These are phyloP conservation scores for Marcusenius ussheri DNA, from an alignment of 2,113 vertebrate genomes.

Conservation along the genomic window DNA sequence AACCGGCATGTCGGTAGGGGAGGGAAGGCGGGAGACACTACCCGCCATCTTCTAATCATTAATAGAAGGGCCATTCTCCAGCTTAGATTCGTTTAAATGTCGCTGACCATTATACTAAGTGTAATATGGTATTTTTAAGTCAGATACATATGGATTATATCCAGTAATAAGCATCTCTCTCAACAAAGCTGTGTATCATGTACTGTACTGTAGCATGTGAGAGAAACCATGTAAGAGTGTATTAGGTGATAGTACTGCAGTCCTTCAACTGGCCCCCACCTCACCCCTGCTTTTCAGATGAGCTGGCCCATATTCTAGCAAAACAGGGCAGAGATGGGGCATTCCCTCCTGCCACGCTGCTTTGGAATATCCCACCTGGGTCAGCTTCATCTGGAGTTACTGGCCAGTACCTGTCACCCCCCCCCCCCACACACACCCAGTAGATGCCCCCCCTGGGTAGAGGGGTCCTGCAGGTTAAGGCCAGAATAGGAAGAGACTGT, in stretches of 20 bases:
- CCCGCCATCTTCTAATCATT: background rate
- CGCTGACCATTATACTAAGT: background rate
- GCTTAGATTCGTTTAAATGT: background rate
- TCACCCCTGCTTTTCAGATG: too few relatives aligned
- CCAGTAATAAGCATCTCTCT: background rate
- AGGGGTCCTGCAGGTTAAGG: background rate
- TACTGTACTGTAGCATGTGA: background rate
- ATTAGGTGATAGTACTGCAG: too few relatives aligned
- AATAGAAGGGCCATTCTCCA: background rate
- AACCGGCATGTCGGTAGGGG: slow-evolving; percentile 36
- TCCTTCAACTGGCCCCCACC: too few relatives aligned
- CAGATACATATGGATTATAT: background rate
- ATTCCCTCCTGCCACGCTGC: too few relatives aligned
- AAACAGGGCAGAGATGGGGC: too few relatives aligned
- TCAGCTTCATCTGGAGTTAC: too few relatives aligned
- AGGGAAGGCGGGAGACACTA: slow-evolving; percentile 22
- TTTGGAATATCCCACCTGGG: too few relatives aligned
- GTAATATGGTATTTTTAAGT: background rate
- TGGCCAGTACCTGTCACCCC: too few relatives aligned
- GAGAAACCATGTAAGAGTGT: background rate
- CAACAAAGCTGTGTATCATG: background rate
- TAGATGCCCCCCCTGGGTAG: background rate
- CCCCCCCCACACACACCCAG: too few relatives aligned
- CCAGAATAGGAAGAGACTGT: background rate
- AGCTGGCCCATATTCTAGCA: too few relatives aligned